These are phyloP conservation scores for Cosmia trapezina DNA, from an alignment of 2,888 invertebrate species.

Conservation along the genomic window DNA sequence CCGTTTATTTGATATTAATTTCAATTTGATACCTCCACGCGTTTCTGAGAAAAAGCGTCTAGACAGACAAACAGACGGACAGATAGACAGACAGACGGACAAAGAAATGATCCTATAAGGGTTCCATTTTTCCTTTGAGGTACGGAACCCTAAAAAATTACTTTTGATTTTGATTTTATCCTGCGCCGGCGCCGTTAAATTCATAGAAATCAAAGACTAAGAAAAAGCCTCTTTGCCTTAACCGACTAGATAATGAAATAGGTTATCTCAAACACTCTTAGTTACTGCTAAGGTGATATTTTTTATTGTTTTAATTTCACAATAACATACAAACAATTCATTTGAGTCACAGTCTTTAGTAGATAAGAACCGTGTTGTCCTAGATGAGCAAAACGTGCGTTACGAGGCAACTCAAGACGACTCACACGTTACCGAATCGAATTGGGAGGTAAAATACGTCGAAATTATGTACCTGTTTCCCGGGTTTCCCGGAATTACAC, in stretches of 20 bases:
- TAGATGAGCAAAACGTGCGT: constrained; percentile 16
- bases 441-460: constrained; percentile 1
- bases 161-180: background rate
- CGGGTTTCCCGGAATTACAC: no score
- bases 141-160: no score
- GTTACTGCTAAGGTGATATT: background rate
- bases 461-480: no score
- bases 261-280: constrained; percentile 4
- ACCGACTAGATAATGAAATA: constrained; percentile 6
- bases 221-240: background rate
- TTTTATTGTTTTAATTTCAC: constrained; percentile 30
- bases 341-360: constrained; percentile 1
- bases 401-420: background rate
- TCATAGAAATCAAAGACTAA: background rate
- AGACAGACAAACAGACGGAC: no score
- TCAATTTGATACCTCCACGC: no score
- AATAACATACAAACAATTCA: constrained; percentile 4
- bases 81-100: no score
- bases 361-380: constrained; percentile 31
- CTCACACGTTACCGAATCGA: constrained; percentile 10
- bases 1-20: no score
- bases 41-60: no score
- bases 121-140: no score
- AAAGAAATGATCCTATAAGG: no score
- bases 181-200: background rate